Evolutionary conservation across 2,888 invertebrate species (phyloP).

Genomic region (Drosophila austrosaltans): DNA sequence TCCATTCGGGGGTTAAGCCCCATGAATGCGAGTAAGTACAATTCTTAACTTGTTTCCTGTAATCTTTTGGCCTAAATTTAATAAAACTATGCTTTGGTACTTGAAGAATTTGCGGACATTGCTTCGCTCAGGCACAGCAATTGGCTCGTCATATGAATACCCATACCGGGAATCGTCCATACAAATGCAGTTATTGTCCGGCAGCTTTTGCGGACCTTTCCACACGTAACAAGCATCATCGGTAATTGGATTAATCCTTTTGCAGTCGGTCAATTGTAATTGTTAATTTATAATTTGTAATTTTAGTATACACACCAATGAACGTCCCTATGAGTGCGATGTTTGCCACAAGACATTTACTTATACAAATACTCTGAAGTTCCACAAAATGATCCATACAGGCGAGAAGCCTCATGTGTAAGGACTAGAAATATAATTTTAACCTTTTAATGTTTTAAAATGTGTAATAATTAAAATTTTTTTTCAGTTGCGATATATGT

Average conservation of each 20-base stretch:
- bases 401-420: conserved; percentile 82
- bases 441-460: neutral
- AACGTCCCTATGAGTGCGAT: conserved; percentile 81
- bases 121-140: conserved; percentile 82
- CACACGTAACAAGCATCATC: conserved; percentile 83
- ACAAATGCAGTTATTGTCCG: conserved; percentile 82
- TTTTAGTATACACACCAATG: conserved; percentile 81
- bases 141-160: conserved; percentile 83
- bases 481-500: conserved; percentile 75
- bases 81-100: neutral
- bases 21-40: conserved; percentile 82
- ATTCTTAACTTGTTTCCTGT: neutral
- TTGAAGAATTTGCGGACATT: conserved; percentile 81
- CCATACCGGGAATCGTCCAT: conserved; percentile 83
- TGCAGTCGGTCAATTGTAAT: neutral
- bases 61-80: neutral
- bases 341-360: conserved; percentile 82
- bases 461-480: neutral
- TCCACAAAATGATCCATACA: conserved; percentile 82
- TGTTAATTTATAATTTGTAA: neutral
- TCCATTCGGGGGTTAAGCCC: conserved; percentile 82
- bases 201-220: conserved; percentile 83
- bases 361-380: conserved; percentile 81
- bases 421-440: conserved; percentile 39
- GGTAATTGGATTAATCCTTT: conserved; percentile 57